phyloP scores from a whole-genome alignment of 2,888 invertebrate species.

The Mamestra brassicae region DNA sequence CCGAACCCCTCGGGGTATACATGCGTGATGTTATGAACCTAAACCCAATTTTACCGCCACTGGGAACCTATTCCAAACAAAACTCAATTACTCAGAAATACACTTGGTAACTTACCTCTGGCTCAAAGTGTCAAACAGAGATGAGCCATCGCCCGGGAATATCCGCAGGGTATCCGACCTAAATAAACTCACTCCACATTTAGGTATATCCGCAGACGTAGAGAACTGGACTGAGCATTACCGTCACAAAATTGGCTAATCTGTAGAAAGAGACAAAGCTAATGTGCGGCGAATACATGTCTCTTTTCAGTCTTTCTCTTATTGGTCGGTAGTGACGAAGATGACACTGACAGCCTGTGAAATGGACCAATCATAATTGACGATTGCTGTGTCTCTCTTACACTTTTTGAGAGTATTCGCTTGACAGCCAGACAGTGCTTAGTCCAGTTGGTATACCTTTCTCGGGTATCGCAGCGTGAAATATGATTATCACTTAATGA shows the following conservation, averaged over 20 bases:
- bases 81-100: constrained; percentile 58
- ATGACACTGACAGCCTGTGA: neutral
- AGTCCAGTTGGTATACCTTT: neutral
- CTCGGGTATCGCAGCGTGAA: neutral
- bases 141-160: constrained; percentile 46
- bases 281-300: neutral
- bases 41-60: constrained; percentile 32
- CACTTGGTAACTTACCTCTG: constrained; percentile 47
- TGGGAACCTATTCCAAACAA: constrained; percentile 36
- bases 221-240: neutral
- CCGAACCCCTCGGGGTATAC: neutral
- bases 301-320: neutral
- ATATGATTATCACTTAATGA: constrained; percentile 28
- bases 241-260: neutral
- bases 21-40: constrained; percentile 10
- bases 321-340: neutral
- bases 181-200: constrained; percentile 40
- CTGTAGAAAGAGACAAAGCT: neutral
- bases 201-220: constrained; percentile 2
- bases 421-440: neutral
- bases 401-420: neutral
- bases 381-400: neutral
- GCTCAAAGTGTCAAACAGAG: constrained; percentile 54
- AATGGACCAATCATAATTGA: neutral
- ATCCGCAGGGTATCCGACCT: constrained; percentile 55